phyloP scores from a whole-genome alignment of 2,113 vertebrate genomes.

The Conger conger region DNA sequence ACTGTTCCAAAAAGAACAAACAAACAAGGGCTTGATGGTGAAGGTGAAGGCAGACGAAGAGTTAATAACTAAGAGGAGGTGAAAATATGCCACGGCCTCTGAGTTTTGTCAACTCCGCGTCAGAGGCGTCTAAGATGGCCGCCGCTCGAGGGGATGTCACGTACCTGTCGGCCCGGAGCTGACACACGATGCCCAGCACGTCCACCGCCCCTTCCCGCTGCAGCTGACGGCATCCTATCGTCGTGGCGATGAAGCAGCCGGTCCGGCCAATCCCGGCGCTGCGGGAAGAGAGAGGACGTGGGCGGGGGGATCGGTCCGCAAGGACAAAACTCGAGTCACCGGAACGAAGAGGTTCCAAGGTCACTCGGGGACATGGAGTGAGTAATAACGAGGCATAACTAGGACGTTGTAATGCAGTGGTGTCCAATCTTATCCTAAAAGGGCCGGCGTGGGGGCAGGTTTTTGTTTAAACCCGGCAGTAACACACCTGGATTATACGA shows the following conservation, averaged over 20 bases:
- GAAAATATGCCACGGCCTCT: neutral
- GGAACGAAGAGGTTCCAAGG: neutral
- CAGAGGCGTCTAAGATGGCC: neutral
- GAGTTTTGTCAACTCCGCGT: neutral
- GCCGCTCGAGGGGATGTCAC: conserved; percentile 24
- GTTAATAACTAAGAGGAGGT: too few species aligned
- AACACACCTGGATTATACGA: too few species aligned
- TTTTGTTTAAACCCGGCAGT: too few species aligned
- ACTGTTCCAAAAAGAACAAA: too few species aligned
- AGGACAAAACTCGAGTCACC: neutral
- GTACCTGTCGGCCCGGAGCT: conserved; percentile 88
- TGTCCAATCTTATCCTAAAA: too few species aligned
- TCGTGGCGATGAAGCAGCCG: conserved; percentile 92
- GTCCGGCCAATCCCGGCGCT: conserved; percentile 97
- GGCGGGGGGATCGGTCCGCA: neutral
- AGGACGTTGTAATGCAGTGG: too few species aligned
- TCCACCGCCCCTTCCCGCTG: conserved; percentile 85
- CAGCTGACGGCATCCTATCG: conserved; percentile 89
- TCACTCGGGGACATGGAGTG: neutral
- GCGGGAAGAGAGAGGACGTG: conserved; percentile 43
- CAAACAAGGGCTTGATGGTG: too few species aligned
- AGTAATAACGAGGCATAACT: neutral
- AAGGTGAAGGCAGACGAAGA: too few species aligned
- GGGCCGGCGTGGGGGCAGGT: too few species aligned
- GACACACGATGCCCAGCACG: conserved; percentile 85